phyloP scores from a whole-genome alignment of 2,113 vertebrate genomes.

The Notarius lentiginosus region DNA sequence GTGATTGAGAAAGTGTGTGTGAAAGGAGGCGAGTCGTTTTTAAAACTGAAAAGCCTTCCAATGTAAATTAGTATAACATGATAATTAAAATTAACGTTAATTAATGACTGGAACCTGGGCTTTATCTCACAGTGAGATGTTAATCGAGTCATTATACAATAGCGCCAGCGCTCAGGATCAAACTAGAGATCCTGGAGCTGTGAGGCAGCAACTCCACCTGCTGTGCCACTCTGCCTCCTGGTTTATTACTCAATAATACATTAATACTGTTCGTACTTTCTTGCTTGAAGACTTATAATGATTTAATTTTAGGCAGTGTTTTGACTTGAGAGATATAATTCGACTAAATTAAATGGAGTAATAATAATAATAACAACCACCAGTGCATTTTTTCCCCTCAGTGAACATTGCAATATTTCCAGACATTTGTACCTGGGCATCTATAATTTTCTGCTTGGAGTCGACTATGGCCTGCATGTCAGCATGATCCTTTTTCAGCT shows the following conservation, averaged over 20 bases:
- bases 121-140: not conserved
- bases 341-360: not conserved
- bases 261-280: not conserved
- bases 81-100: not conserved
- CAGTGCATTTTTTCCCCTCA: not conserved
- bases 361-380: not conserved
- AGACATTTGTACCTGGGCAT: conserved; percentile 83
- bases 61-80: not conserved
- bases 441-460: conserved; percentile 98
- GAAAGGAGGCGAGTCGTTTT: not conserved
- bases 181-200: not conserved
- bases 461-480: conserved; percentile 98
- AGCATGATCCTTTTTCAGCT: conserved; percentile 95
- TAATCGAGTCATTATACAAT: not conserved
- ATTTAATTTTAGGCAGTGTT: not conserved
- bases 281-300: not conserved
- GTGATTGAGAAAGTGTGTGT: not conserved
- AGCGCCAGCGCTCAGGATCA: not conserved
- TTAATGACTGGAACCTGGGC: not conserved
- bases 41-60: not conserved
- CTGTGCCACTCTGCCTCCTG: not conserved
- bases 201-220: not conserved
- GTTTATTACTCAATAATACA: conserved; percentile 6
- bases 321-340: not conserved
- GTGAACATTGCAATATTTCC: not conserved